Percentiles rank a stretch among this genome's conserved stretches.
Evolutionary conservation across 1,140 invertebrate species (phyloP).

Genomic region (Pseudomyrmex concolor): DNA sequence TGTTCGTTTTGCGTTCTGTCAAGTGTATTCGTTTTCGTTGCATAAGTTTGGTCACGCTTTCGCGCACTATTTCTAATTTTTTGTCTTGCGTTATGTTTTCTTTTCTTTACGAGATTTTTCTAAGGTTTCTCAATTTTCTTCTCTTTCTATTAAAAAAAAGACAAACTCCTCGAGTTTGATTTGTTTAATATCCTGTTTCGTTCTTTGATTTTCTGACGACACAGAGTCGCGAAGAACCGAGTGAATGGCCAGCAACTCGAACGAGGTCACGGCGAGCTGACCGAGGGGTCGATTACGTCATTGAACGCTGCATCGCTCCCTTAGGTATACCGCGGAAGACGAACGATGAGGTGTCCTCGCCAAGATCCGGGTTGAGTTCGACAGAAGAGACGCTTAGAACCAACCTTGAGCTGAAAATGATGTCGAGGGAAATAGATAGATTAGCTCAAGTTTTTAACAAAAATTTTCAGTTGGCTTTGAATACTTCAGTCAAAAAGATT

Average conservation of each 20-base stretch:
- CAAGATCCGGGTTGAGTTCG: conserved; percentile 29
- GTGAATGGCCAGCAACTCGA: conserved; percentile 51
- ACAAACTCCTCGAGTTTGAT: neutral
- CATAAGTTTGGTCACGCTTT: neutral
- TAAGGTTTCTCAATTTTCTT: neutral
- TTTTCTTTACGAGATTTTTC: neutral
- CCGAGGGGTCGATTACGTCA: conserved; percentile 68
- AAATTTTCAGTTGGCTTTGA: conserved; percentile 19
- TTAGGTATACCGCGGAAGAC: conserved; percentile 22
- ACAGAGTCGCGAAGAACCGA: neutral
- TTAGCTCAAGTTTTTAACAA: conserved; percentile 28
- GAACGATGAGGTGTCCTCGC: conserved; percentile 2
- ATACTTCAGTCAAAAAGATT: conserved; percentile 4
- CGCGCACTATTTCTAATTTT: neutral
- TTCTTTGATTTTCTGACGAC: neutral
- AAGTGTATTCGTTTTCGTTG: neutral
- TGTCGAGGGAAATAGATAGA: conserved; percentile 35
- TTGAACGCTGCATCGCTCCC: conserved; percentile 53
- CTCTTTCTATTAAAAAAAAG: neutral
- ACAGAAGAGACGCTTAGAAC: neutral
- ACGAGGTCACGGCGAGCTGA: conserved; percentile 52
- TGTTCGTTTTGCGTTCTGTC: neutral
- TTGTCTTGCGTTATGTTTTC: neutral
- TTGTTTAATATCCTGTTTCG: neutral
- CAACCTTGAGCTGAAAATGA: conserved; percentile 27